Evolutionary conservation across 2,797 vertebrate genomes (phyloP).

Genomic region (Scolopax rusticola): DNA sequence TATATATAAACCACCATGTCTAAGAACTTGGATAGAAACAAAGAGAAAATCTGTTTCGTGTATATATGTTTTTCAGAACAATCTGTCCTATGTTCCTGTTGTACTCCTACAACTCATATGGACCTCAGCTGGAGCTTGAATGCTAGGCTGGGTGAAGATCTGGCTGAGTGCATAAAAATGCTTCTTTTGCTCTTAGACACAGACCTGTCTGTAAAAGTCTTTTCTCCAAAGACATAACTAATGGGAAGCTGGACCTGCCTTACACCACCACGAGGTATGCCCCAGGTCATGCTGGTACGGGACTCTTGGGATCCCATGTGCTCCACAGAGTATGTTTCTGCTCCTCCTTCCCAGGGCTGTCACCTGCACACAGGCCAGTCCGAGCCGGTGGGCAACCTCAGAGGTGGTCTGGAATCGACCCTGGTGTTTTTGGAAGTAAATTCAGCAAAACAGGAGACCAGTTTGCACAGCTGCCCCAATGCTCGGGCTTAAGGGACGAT

Average conservation of each 20-base stretch:
- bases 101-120: neutral
- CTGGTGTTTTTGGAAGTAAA: neutral
- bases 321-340: neutral
- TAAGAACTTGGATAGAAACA: neutral
- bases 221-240: neutral
- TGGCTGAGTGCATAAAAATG: neutral
- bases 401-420: neutral
- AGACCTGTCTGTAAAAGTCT: neutral
- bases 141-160: neutral
- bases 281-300: fast-evolving
- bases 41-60: neutral
- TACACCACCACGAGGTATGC: too few species aligned
- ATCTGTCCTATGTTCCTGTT: neutral
- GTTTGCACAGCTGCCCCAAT: neutral
- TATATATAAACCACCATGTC: neutral
- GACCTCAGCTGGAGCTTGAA: neutral
- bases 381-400: neutral
- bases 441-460: neutral
- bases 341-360: neutral
- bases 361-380: fast-evolving
- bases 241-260: neutral
- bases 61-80: neutral
- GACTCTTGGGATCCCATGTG: neutral
- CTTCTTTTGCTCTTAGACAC: neutral
- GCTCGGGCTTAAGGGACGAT: neutral